Base-by-base conservation (phyloP, 2,113 vertebrate genomes). In the Ahaetulla prasina region DNA sequence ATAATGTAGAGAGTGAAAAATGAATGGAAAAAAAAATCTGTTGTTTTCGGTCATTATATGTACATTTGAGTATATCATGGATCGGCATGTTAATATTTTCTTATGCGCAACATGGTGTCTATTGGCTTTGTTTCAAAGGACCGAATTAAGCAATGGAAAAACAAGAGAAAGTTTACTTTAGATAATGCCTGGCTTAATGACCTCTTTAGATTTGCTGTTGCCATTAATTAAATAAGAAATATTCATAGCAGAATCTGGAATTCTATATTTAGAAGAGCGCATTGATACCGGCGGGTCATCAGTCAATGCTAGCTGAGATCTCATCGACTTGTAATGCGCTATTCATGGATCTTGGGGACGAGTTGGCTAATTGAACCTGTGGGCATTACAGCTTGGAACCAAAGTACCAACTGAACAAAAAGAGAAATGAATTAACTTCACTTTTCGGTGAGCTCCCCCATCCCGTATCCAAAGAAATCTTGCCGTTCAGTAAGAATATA, bases 11-110 rank as follows among this genome's bases (percentile, higher is more conserved):
- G 92, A 88, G 86, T 60, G 54, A 14, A 74, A 60, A 88, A 87
- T 93, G 80, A 92, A 39, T 50, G 55, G 12, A 1, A 53, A 63
- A 89, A 86, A 63, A 87, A 93, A 93, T n/a, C 85, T 27, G 52
- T 88, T 85, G 86, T 52, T 91, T 91, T 89, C 43, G 90, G 90
- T 85, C 90, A 91, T 91, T 93, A 91, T 52, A 91, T 63, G 68
- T 45, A 84, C 68, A 85, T 93, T 91, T 60, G 47, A 23, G 50
- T 68, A 45, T 84, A 39, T 47, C 90, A 88, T 25, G 27, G 30
- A 25, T 88, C 89, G n/a, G 8, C 84, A 63, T 35, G 39, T 68
- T 84, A 91, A 91, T 91, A 45, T 89, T 88, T 90, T 50, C 88
- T 16, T 12, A 8, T 39, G 91, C 60, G 85, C 45, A 85, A 3